Evolutionary conservation across 2,797 vertebrate species (phyloP).

Genomic region (Iguana delicatissima): DNA sequence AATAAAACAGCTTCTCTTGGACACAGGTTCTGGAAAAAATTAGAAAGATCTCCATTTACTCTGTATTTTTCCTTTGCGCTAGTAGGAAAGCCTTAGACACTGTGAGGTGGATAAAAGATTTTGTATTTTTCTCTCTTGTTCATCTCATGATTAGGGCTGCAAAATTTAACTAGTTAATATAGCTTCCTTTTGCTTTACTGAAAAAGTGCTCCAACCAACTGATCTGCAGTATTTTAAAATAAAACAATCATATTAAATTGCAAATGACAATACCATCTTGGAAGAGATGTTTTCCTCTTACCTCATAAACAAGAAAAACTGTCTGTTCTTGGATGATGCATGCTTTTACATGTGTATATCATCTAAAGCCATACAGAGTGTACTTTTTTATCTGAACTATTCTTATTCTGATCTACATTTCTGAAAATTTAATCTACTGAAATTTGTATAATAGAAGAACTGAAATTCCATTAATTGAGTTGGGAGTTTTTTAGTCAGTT

Average conservation of each 20-base stretch:
- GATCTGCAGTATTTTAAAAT: neutral
- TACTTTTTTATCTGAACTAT: neutral
- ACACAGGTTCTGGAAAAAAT: slow-evolving; percentile 4
- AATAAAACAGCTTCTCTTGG: neutral
- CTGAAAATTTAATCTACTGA: neutral
- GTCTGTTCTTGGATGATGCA: neutral
- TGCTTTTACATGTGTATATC: neutral
- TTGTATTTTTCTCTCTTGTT: neutral
- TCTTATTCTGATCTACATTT: neutral
- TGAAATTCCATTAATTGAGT: no score
- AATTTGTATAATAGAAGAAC: neutral
- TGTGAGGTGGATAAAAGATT: neutral
- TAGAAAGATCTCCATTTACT: slow-evolving; percentile 11
- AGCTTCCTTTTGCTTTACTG: neutral
- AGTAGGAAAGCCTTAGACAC: neutral
- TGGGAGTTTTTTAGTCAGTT: neutral
- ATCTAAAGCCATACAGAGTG: neutral
- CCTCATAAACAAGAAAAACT: neutral
- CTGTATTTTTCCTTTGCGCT: neutral
- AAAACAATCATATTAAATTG: neutral
- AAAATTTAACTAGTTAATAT: neutral
- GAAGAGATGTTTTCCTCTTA: neutral
- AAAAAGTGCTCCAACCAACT: neutral
- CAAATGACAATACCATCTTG: neutral
- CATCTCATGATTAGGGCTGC: neutral